Conservation (phyloP, 2,113 vertebrate species). For the Rhea pennata region DNA sequence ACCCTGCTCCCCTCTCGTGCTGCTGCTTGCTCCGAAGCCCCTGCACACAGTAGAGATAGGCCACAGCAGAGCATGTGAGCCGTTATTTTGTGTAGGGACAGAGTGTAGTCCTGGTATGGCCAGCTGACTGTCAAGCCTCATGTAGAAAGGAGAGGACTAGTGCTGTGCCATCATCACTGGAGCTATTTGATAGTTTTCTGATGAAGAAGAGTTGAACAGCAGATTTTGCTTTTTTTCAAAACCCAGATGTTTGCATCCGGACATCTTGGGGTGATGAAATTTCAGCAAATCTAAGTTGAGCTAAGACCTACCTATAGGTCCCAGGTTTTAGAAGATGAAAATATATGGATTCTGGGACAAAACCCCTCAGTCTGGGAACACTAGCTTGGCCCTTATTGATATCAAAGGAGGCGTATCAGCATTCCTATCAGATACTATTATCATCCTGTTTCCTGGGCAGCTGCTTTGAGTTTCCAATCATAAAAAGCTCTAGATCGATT, state of each 20-base stretch:
- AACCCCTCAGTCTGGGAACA: neutral
- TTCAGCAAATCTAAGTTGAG: neutral
- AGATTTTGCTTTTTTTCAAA: neutral
- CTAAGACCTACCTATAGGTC: neutral
- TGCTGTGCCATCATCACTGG: neutral
- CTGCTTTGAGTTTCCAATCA: neutral
- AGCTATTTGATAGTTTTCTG: neutral
- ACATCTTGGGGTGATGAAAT: neutral
- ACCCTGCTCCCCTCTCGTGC: neutral
- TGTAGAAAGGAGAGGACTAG: neutral
- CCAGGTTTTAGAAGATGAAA: neutral
- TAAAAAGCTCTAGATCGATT: conserved; percentile 47
- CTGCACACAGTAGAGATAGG: neutral
- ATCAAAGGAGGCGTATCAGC: neutral
- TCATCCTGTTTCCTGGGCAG: neutral
- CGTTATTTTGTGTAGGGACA: neutral
- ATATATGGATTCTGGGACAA: neutral
- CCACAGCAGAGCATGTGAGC: accelerated
- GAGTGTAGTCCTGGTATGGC: neutral
- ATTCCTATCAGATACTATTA: neutral
- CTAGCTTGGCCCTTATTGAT: neutral
- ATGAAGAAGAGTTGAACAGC: neutral
- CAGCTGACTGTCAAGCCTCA: neutral
- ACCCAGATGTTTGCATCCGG: neutral
- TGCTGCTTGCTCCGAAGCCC: neutral